phyloP scores from a whole-genome alignment of 2,113 vertebrate genomes.

The Chlorodrepanis virens region DNA sequence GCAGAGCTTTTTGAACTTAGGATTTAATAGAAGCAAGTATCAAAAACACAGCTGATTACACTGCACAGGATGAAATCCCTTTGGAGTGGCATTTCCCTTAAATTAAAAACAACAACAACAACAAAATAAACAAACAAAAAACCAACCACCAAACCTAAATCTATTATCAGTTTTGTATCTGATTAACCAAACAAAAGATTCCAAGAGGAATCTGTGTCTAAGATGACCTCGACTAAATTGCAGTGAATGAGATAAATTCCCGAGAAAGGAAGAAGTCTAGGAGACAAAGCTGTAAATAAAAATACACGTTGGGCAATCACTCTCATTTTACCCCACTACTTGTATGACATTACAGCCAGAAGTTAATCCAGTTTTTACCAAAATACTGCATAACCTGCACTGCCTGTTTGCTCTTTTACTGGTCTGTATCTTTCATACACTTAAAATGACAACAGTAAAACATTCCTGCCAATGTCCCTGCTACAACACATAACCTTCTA shows the following conservation, averaged over 20 bases:
- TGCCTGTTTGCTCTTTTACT: not conserved
- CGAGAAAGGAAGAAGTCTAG: not conserved
- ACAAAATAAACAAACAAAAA: too few species aligned
- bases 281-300: not conserved
- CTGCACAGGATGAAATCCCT: not conserved
- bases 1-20: not conserved
- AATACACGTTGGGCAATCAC: not conserved
- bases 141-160: not conserved
- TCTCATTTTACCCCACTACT: not conserved
- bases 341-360: not conserved
- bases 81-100: not conserved
- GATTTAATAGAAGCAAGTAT: not conserved
- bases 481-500: not conserved
- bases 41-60: not conserved
- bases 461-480: not conserved
- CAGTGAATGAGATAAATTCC: not conserved
- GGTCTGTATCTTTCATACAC: not conserved
- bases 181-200: not conserved
- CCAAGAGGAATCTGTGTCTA: not conserved
- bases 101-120: not conserved
- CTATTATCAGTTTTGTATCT: not conserved
- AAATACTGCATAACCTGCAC: not conserved
- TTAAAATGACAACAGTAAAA: not conserved
- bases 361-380: not conserved
- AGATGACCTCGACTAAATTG: not conserved